phyloP scores from a whole-genome alignment of 2,113 vertebrate species.

The Sminthopsis crassicaudata region DNA sequence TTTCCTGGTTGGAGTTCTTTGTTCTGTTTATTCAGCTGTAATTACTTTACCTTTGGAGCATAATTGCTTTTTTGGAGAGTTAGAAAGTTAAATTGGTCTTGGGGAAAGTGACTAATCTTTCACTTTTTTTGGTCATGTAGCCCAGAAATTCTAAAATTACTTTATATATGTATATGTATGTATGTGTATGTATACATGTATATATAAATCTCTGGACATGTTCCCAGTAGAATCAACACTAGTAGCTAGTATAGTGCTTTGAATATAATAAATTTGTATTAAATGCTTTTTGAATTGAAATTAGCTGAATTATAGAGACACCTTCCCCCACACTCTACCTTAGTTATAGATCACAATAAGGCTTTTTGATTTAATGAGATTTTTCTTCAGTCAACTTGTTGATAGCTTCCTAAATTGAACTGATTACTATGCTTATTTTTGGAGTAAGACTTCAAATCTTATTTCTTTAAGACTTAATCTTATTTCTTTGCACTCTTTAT shows the following conservation, averaged over 20 bases:
- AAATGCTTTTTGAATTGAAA: not conserved
- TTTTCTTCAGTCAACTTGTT: not conserved
- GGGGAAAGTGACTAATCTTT: not conserved
- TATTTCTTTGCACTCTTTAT: slow-evolving; percentile 16
- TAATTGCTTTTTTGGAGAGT: not conserved
- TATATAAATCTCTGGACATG: not conserved
- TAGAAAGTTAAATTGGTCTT: not conserved
- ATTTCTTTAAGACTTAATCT: slow-evolving; percentile 33
- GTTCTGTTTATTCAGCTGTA: slow-evolving; percentile 1
- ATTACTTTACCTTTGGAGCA: not conserved
- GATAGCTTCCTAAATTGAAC: slow-evolving; percentile 51
- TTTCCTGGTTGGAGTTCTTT: not conserved
- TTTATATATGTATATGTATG: not conserved
- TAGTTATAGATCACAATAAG: not conserved
- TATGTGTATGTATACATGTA: not conserved
- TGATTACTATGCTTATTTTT: slow-evolving; percentile 45
- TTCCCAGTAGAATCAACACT: not conserved
- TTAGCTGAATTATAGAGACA: not conserved
- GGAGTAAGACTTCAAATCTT: slow-evolving; percentile 38
- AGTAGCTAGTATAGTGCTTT: not conserved
- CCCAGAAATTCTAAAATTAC: not conserved
- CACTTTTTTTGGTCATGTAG: not conserved
- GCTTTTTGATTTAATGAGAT: slow-evolving; percentile 30
- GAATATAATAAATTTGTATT: not conserved
- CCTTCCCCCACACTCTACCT: not conserved